Percentiles rank a stretch among this genome's conserved stretches.
Conservation (phyloP, 2,113 vertebrate genomes). For the Vimba vimba region DNA sequence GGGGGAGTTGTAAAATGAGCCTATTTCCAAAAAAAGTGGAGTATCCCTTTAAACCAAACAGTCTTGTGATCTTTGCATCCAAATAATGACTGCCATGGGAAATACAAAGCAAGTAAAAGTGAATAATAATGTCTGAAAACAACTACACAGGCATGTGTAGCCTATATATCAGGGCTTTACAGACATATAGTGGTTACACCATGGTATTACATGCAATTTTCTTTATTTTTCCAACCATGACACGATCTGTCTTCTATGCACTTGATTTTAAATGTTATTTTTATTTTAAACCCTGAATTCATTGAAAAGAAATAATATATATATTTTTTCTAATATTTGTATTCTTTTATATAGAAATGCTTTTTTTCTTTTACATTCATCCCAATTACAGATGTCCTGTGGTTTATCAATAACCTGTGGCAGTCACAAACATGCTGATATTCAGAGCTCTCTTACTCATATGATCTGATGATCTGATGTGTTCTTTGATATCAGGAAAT, state of each 20-base stretch:
- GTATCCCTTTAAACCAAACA: neutral
- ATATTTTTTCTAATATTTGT: neutral
- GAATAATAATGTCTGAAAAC: neutral
- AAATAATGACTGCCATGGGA: neutral
- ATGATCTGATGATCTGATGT: neutral
- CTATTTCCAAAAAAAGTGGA: too few relatives aligned
- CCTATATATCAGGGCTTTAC: too few relatives aligned
- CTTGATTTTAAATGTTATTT: neutral
- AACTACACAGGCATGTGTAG: neutral
- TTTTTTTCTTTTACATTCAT: neutral
- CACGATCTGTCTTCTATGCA: neutral
- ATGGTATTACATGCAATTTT: neutral
- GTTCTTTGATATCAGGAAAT: neutral
- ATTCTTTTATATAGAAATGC: neutral
- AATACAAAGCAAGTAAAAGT: neutral
- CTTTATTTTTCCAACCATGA: neutral
- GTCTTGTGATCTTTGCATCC: neutral
- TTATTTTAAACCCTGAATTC: neutral
- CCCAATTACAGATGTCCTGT: too few relatives aligned
- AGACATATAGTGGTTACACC: neutral
- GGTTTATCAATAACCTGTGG: too few relatives aligned
- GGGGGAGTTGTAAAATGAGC: too few relatives aligned
- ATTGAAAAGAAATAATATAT: neutral
- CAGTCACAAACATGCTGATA: neutral
- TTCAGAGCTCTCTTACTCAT: neutral